phyloP scores from a whole-genome alignment of 1,140 invertebrate species.

The Anastatus disparis region DNA sequence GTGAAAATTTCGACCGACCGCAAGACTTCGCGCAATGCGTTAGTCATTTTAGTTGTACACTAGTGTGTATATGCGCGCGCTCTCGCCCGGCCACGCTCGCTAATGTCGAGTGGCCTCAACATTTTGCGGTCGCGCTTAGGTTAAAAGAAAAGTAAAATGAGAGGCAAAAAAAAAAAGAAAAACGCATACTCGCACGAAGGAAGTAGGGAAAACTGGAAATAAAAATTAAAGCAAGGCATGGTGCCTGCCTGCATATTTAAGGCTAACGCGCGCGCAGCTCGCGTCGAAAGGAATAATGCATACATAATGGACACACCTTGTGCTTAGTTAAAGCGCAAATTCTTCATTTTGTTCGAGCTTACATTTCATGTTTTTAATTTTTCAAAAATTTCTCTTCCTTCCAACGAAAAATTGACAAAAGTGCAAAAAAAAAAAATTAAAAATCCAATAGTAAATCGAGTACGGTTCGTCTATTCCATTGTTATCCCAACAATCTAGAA shows the following conservation, averaged over 20 bases:
- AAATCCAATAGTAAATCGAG: neutral
- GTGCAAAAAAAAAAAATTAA: neutral
- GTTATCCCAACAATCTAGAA: too few relatives aligned
- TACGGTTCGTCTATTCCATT: neutral
- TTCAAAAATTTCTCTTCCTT: too few relatives aligned
- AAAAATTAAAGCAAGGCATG: neutral
- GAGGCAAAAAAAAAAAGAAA: neutral
- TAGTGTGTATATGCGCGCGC: too few relatives aligned
- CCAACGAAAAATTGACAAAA: neutral
- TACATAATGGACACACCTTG: neutral
- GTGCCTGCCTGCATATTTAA: neutral
- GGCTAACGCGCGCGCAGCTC: neutral
- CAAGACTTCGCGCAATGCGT: too few relatives aligned
- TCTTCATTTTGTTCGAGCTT: neutral
- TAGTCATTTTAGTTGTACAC: too few relatives aligned
- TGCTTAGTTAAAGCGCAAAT: neutral
- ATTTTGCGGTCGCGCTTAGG: neutral
- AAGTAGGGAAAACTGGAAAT: too few relatives aligned
- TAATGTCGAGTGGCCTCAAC: neutral
- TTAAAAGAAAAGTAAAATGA: neutral
- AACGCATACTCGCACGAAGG: too few relatives aligned
- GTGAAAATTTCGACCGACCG: too few relatives aligned
- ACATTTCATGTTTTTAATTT: neutral
- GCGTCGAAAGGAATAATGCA: slow-evolving; percentile 10
- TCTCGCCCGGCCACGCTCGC: too few relatives aligned